Conservation (phyloP, 2,888 invertebrate genomes). For the Aphrophora alni region DNA sequence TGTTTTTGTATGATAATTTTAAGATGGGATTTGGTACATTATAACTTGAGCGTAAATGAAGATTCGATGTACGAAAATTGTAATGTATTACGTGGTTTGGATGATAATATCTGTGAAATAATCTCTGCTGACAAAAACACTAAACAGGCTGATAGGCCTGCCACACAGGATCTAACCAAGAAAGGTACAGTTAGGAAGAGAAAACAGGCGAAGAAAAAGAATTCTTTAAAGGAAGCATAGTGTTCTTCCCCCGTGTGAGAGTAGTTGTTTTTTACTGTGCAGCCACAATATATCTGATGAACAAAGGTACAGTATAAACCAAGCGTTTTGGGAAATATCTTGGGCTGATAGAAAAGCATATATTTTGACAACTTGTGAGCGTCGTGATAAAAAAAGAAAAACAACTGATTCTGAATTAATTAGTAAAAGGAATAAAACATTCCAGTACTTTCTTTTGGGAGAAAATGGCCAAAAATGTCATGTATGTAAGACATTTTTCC, state of each 20-base stretch:
- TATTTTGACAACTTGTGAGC: constrained; percentile 13
- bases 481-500: constrained; percentile 21
- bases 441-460: constrained; percentile 9
- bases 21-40: too few species aligned
- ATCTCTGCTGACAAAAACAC: background rate
- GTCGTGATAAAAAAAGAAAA: background rate
- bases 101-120: background rate
- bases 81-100: background rate
- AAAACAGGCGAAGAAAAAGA: background rate
- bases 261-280: background rate
- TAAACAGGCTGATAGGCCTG: constrained; percentile 2
- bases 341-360: constrained; percentile 14
- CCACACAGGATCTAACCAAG: background rate
- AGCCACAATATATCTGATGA: background rate
- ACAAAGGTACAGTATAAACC: constrained; percentile 9
- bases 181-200: constrained; percentile 16
- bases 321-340: constrained; percentile 10
- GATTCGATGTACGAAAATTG: too few species aligned
- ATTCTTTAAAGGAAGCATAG: background rate
- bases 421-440: background rate
- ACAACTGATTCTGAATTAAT: background rate
- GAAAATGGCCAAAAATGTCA: background rate
- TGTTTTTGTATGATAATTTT: too few species aligned
- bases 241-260: constrained; percentile 9
- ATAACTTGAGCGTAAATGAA: too few species aligned